Evolutionary conservation across 2,888 invertebrate species (phyloP).

Genomic region (Dynastes tityus): DNA sequence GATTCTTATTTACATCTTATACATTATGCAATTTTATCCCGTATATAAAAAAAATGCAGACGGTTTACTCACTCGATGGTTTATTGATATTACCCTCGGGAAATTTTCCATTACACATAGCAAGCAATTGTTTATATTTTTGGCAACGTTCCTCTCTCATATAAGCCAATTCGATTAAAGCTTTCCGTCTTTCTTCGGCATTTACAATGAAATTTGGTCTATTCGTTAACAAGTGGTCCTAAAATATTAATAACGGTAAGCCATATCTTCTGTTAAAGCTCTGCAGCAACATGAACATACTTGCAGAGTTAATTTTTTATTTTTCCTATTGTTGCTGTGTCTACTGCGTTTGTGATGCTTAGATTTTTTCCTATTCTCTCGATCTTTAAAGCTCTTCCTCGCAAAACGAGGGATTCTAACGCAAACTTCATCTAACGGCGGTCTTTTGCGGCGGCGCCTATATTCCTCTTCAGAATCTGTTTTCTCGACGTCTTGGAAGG

Average conservation of each 20-base stretch:
- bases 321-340: constrained; percentile 32
- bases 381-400: constrained; percentile 47
- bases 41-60: too few relatives aligned
- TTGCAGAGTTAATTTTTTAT: constrained; percentile 56
- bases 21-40: constrained; percentile 7
- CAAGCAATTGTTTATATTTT: constrained; percentile 69
- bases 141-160: constrained; percentile 70
- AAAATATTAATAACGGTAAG: constrained; percentile 70
- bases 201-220: constrained; percentile 80
- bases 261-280: constrained; percentile 39
- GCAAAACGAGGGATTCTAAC: constrained; percentile 22
- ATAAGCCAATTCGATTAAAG: constrained; percentile 70
- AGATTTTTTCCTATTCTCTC: constrained; percentile 52
- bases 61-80: constrained; percentile 46
- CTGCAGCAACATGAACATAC: constrained; percentile 56
- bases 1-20: too few relatives aligned
- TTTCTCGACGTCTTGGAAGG: constrained; percentile 59
- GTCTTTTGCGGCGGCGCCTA: not conserved
- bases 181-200: constrained; percentile 73
- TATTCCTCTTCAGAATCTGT: constrained; percentile 51
- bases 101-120: constrained; percentile 65
- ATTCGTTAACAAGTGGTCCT: constrained; percentile 81
- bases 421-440: constrained; percentile 15
- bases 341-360: constrained; percentile 50
- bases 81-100: constrained; percentile 50